These are phyloP conservation scores for Daktulosphaira vitifoliae DNA, from an alignment of 1,140 invertebrate genomes.

Conservation along the genomic window DNA sequence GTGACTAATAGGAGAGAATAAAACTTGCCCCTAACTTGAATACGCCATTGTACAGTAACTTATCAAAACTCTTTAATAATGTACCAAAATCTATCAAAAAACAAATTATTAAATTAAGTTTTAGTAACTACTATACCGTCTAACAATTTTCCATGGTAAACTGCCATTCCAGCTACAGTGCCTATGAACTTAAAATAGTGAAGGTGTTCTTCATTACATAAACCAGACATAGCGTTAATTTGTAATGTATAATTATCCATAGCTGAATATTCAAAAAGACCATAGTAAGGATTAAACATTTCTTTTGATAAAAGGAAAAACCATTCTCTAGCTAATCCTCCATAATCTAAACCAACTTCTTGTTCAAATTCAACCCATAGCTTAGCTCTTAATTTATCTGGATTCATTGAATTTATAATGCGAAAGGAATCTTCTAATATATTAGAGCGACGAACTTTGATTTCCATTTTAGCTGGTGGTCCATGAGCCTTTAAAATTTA, in stretches of 20 bases:
- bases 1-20: too few relatives aligned
- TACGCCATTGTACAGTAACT: too few relatives aligned
- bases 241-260: slow-evolving; percentile 99
- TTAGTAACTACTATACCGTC: slow-evolving; percentile 67
- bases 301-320: slow-evolving; percentile 97
- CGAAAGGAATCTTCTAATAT: slow-evolving; percentile 94
- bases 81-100: too few relatives aligned
- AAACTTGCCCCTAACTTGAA: too few relatives aligned
- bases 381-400: slow-evolving; percentile 90
- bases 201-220: slow-evolving; percentile 95
- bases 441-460: slow-evolving; percentile 79
- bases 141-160: slow-evolving; percentile 94
- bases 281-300: slow-evolving; percentile 99
- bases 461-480: slow-evolving; percentile 91
- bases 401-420: slow-evolving; percentile 75
- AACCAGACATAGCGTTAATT: slow-evolving; percentile 94
- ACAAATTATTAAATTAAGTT: too few relatives aligned
- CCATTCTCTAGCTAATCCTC: slow-evolving; percentile 93
- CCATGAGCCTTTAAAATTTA: slow-evolving; percentile 68
- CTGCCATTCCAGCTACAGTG: slow-evolving; percentile 94
- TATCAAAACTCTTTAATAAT: too few relatives aligned
- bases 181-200: slow-evolving; percentile 99
- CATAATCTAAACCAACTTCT: slow-evolving; percentile 95
- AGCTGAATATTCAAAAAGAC: slow-evolving; percentile 97
- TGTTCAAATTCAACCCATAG: slow-evolving; percentile 98